Percentiles rank a stretch among this genome's conserved stretches.
phyloP scores from a whole-genome alignment of 2,797 vertebrate species.

The Catamblyrhynchus diadema region DNA sequence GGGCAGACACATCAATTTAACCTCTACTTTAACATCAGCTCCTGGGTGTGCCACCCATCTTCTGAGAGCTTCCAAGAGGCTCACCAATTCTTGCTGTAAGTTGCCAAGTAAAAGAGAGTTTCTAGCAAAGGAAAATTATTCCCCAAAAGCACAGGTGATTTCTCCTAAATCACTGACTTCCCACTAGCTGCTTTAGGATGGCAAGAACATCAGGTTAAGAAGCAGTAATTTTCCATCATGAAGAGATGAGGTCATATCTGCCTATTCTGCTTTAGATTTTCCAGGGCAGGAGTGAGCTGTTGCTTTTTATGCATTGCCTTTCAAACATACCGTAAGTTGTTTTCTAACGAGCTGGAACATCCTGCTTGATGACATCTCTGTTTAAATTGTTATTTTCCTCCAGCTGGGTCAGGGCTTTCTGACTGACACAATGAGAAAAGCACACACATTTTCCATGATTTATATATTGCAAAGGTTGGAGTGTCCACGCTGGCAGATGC shows the following conservation, averaged over 20 bases:
- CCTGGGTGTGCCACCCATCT: not conserved
- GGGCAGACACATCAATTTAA: not conserved
- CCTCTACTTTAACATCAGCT: not conserved
- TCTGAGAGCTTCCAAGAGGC: not conserved
- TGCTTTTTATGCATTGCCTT: not conserved
- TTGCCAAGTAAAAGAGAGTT: not conserved
- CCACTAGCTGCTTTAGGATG: not conserved
- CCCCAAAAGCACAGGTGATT: not conserved
- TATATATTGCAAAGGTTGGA: not conserved
- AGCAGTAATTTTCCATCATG: not conserved
- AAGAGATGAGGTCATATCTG: slow-evolving; percentile 20
- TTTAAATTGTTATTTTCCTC: slow-evolving; percentile 25
- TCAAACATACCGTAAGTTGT: not conserved
- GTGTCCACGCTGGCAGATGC: not conserved
- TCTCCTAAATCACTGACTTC: not conserved
- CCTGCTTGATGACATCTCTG: slow-evolving; percentile 23
- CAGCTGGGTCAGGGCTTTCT: slow-evolving; percentile 40
- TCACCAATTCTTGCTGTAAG: not conserved
- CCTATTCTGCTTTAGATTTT: slow-evolving; percentile 4
- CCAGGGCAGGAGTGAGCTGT: not conserved
- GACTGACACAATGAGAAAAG: not conserved
- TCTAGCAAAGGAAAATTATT: not conserved
- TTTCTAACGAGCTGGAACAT: slow-evolving; percentile 26
- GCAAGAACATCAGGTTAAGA: not conserved
- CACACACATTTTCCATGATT: not conserved